Conservation (phyloP, 2,888 invertebrate genomes). For the Aphodius sticticus region DNA sequence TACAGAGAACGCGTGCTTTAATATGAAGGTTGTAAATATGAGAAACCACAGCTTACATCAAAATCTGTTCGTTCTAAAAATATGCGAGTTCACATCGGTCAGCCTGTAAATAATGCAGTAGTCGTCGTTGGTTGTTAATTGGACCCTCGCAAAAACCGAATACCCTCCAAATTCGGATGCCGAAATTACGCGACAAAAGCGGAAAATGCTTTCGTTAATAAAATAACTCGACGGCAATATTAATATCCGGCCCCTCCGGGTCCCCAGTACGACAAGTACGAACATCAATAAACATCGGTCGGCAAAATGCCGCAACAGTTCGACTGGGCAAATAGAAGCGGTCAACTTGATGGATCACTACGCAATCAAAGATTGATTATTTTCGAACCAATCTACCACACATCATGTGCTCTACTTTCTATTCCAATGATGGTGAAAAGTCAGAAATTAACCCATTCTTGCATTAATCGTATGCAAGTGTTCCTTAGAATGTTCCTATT, state of each 20-base stretch:
- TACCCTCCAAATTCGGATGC: background rate
- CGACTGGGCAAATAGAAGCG: background rate
- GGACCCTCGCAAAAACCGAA: background rate
- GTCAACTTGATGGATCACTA: background rate
- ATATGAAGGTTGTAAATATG: no score
- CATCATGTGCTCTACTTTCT: background rate
- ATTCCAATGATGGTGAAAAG: no score
- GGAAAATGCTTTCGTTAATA: conserved; percentile 4
- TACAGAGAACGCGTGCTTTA: no score
- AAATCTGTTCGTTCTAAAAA: background rate
- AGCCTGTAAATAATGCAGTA: background rate
- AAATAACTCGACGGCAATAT: conserved; percentile 4
- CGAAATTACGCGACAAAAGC: background rate
- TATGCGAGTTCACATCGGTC: background rate
- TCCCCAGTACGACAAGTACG: background rate
- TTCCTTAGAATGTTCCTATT: no score
- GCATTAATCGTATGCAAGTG: no score
- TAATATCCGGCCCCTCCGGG: background rate
- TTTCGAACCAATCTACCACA: background rate
- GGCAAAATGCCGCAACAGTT: background rate
- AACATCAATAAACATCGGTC: background rate
- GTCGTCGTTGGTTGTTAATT: background rate
- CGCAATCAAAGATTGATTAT: background rate
- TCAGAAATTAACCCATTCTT: no score
- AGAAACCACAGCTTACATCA: background rate